Evolutionary conservation across 2,797 vertebrate species (phyloP).

Genomic region (Enteromius argenteus): DNA sequence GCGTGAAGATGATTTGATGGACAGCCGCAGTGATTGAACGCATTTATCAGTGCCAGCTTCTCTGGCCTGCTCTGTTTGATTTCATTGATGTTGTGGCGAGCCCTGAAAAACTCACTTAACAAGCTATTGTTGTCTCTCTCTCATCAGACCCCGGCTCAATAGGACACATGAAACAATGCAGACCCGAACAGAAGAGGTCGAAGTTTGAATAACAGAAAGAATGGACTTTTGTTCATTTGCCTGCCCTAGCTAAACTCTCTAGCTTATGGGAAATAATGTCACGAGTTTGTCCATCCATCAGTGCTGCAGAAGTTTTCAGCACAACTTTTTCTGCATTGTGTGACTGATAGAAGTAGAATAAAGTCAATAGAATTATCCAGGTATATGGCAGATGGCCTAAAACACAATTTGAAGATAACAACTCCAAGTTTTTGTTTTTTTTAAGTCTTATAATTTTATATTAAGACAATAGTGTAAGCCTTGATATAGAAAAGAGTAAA

Average conservation of each 20-base stretch:
- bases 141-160: slow-evolving; percentile 74
- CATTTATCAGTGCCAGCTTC: slow-evolving; percentile 20
- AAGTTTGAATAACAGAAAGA: slow-evolving; percentile 66
- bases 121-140: slow-evolving; percentile 70
- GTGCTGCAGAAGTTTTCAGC: neutral
- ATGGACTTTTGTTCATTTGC: slow-evolving; percentile 66
- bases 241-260: slow-evolving; percentile 60
- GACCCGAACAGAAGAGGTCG: slow-evolving; percentile 71
- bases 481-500: neutral
- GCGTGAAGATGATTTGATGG: slow-evolving; percentile 40
- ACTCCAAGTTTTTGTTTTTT: neutral
- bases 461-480: neutral
- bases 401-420: neutral
- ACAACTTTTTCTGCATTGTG: neutral
- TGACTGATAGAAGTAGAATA: neutral
- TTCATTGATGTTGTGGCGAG: slow-evolving; percentile 50
- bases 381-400: neutral
- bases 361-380: neutral
- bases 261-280: slow-evolving; percentile 52
- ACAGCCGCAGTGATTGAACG: slow-evolving; percentile 24
- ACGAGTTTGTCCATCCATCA: neutral
- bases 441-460: neutral
- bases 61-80: slow-evolving; percentile 52
- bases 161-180: slow-evolving; percentile 77
- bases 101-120: slow-evolving; percentile 69